A percentile compares a stretch with the other conserved stretches of the same genome.
Conservation (phyloP, 2,888 invertebrate genomes). For the Chrysolina oricalcia region DNA sequence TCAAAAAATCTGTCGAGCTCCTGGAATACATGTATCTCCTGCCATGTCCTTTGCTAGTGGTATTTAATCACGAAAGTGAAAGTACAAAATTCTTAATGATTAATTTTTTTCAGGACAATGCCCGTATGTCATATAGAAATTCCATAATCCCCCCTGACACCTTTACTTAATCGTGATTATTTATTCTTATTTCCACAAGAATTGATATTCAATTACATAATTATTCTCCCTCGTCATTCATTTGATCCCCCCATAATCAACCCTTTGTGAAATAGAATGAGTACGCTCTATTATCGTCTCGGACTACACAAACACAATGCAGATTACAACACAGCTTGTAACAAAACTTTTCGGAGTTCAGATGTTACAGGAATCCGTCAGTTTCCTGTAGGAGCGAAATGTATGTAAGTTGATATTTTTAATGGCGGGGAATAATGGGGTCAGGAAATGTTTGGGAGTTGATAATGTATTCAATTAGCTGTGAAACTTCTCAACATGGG, state of each 20-base stretch:
- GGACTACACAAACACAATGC: constrained; percentile 46
- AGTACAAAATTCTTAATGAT: no score
- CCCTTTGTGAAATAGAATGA: constrained; percentile 32
- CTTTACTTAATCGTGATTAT: no score
- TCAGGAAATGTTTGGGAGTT: constrained; percentile 3
- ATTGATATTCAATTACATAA: not conserved
- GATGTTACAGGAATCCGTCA: constrained; percentile 17
- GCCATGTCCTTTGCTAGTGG: no score
- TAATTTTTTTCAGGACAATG: no score
- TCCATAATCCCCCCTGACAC: no score
- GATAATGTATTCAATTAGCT: not conserved
- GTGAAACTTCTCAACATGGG: not conserved
- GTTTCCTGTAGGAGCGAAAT: constrained; percentile 23
- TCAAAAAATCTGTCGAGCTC: no score
- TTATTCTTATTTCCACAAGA: not conserved
- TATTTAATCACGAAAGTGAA: no score
- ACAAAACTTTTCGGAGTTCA: constrained; percentile 37
- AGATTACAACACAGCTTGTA: constrained; percentile 47
- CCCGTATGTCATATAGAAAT: no score
- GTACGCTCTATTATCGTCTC: constrained; percentile 29
- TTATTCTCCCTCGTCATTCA: not conserved
- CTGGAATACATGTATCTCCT: no score
- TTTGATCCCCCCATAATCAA: not conserved
- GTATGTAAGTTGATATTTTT: not conserved
- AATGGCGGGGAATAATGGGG: not conserved